These are phyloP conservation scores for Morone saxatilis DNA, from an alignment of 2,113 vertebrate genomes.

Conservation along the genomic window DNA sequence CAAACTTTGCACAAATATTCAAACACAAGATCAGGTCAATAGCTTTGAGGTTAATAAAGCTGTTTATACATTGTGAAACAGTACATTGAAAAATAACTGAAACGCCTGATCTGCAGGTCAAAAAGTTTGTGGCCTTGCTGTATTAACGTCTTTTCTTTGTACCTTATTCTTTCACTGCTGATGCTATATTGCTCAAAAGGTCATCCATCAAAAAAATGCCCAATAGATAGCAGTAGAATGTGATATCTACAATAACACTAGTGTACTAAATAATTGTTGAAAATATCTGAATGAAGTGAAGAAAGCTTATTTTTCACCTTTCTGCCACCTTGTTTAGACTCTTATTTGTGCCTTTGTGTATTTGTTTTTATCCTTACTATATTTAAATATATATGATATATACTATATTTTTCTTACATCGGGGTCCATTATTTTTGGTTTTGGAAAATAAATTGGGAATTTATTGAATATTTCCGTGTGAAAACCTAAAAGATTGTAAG, in stretches of 20 bases:
- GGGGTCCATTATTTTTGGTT: neutral
- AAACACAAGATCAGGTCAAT: conserved; percentile 70
- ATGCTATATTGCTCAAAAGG: neutral
- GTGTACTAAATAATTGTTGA: neutral
- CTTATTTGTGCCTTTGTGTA: neutral
- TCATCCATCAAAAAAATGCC: neutral
- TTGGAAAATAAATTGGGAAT: neutral
- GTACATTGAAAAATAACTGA: conserved; percentile 24
- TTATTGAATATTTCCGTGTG: neutral
- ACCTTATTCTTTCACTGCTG: neutral
- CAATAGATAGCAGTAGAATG: neutral
- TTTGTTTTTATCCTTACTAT: neutral
- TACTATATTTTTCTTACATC: no score
- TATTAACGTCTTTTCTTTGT: neutral
- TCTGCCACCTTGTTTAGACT: no score
- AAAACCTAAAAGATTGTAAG: no score
- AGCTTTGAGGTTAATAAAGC: conserved; percentile 64
- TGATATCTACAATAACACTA: neutral
- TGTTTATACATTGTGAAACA: conserved; percentile 39
- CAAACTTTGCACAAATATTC: conserved; percentile 62
- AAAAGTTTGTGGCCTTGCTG: conserved; percentile 2
- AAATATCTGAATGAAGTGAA: neutral
- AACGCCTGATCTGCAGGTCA: conserved; percentile 2
- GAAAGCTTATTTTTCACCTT: no score
- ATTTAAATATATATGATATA: no score